Percentiles rank a stretch among this genome's conserved stretches.
Conservation (phyloP, 2,113 vertebrate species). For the Verasper variegatus region DNA sequence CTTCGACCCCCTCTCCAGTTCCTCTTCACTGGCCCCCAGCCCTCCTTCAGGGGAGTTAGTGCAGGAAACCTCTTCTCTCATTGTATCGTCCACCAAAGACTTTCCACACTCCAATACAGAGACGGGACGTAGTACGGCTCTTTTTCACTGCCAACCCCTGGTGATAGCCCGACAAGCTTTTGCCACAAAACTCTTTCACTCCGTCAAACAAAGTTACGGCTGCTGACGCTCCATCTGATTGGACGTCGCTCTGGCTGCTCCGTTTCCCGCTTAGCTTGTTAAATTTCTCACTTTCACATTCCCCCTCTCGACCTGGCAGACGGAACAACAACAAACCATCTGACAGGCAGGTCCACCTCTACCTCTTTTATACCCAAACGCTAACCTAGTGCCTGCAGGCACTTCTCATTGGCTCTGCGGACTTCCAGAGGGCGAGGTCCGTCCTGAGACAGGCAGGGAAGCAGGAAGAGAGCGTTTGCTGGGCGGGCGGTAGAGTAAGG, state of each 20-base stretch:
- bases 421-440: conserved; percentile 65
- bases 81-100: conserved; percentile 57
- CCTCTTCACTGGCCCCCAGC: conserved; percentile 85
- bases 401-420: conserved; percentile 67
- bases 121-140: conserved; percentile 17
- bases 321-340: conserved; percentile 79
- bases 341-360: conserved; percentile 73
- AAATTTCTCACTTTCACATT: conserved; percentile 60
- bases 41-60: conserved; percentile 88
- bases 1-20: conserved; percentile 81
- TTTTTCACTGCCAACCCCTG: not conserved
- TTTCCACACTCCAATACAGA: conserved; percentile 33
- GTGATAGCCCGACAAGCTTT: conserved; percentile 7
- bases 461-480: conserved; percentile 72
- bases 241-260: conserved; percentile 21
- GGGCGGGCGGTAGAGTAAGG: conserved; percentile 74
- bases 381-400: conserved; percentile 47
- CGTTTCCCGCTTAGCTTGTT: conserved; percentile 50
- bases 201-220: conserved; percentile 41
- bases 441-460: conserved; percentile 50
- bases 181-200: conserved; percentile 31
- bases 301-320: conserved; percentile 66
- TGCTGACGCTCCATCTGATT: conserved; percentile 69
- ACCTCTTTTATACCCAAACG: conserved; percentile 72
- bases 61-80: conserved; percentile 87